A percentile compares a stretch with the other conserved stretches of the same genome.
Evolutionary conservation across 2,797 vertebrate species (phyloP).

Genomic region (Acanthiza pusilla): DNA sequence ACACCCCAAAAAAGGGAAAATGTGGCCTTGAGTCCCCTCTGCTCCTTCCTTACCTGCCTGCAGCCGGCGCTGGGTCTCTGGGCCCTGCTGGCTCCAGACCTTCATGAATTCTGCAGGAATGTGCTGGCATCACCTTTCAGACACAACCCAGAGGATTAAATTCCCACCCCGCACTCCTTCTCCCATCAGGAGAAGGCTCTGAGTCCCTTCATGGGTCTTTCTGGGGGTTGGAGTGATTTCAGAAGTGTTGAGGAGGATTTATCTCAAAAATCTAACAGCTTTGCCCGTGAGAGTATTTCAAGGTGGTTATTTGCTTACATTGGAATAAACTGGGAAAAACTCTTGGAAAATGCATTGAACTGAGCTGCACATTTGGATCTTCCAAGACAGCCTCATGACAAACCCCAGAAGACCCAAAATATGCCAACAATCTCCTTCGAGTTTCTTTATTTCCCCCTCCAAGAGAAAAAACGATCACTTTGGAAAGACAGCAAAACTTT

Average conservation of each 20-base stretch:
- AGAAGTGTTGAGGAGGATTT: not conserved
- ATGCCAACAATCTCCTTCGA: accelerated
- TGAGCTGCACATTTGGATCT: accelerated
- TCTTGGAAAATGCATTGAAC: not conserved
- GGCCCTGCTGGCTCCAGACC: not conserved
- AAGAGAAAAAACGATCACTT: accelerated
- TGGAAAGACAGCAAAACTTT: accelerated
- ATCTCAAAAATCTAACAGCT: accelerated
- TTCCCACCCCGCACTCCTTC: not conserved
- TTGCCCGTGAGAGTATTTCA: accelerated
- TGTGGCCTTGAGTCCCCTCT: not conserved
- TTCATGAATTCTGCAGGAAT: conserved; percentile 63
- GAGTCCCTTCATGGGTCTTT: accelerated
- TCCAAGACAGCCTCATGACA: accelerated
- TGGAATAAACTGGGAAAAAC: accelerated
- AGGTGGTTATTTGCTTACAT: not conserved
- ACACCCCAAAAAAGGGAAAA: accelerated
- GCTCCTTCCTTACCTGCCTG: conserved; percentile 1
- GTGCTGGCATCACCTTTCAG: conserved; percentile 34
- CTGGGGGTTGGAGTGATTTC: not conserved
- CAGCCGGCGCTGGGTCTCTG: accelerated
- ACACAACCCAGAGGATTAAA: conserved; percentile 6
- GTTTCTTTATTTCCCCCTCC: not conserved
- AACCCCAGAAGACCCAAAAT: accelerated
- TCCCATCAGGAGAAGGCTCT: accelerated